Conservation (phyloP, 2,888 invertebrate species). For the Cotesia congregata region DNA sequence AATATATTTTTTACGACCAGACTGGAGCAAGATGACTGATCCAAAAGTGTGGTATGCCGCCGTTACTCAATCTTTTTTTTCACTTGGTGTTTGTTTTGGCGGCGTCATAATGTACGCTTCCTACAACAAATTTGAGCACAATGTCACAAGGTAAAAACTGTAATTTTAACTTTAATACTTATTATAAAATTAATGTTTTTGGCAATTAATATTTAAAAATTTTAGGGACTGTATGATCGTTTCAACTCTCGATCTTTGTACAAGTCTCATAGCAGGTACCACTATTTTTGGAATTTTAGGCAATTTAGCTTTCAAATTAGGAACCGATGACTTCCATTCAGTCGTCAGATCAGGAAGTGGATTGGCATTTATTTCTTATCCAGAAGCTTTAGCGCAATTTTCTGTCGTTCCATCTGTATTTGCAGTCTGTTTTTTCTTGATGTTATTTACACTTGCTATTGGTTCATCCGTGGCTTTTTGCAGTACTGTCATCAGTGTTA, state of each 20-base stretch:
- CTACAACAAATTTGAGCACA: conserved; percentile 74
- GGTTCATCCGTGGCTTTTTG: conserved; percentile 83
- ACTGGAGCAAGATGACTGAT: conserved; percentile 76
- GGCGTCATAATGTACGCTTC: conserved; percentile 76
- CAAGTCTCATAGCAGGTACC: conserved; percentile 84
- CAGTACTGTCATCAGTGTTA: conserved; percentile 78
- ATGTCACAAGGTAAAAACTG: conserved; percentile 67
- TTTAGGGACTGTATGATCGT: conserved; percentile 81
- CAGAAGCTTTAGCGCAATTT: conserved; percentile 85
- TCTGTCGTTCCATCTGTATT: conserved; percentile 77
- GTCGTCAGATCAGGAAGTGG: conserved; percentile 85
- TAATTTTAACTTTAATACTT: background rate
- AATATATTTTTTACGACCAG: conserved; percentile 76
- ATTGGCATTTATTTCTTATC: conserved; percentile 87
- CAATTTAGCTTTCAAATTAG: conserved; percentile 80
- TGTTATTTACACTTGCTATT: conserved; percentile 84
- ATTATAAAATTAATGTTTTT: too few species aligned
- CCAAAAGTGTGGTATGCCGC: conserved; percentile 77
- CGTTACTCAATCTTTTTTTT: conserved; percentile 77
- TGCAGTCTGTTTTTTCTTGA: conserved; percentile 68
- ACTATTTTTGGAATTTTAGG: conserved; percentile 89
- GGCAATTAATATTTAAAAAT: too few species aligned
- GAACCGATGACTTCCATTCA: conserved; percentile 74
- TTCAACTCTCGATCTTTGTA: conserved; percentile 85
- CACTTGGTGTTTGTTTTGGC: conserved; percentile 76